Evolutionary conservation across 2,797 vertebrate species (phyloP), one percentile per base, ranked within the genome.

Genomic region (Mastacembelus armatus): DNA sequence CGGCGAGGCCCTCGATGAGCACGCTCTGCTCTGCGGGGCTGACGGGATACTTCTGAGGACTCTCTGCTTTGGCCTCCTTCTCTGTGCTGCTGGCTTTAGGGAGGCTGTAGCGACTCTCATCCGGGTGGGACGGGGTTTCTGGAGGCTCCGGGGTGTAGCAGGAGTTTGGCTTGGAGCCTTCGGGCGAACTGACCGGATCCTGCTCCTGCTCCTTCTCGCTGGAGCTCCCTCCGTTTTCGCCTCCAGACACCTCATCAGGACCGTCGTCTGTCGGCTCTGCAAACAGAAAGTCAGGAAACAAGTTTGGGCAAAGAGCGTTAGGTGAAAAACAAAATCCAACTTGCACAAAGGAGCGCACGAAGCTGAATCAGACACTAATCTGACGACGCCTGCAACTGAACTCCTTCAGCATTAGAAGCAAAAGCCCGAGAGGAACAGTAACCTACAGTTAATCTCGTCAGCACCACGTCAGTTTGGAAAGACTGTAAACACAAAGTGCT

Each of bases 191-290:
- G 85, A 89, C 91, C 62, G 94, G 92, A 51, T 98, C 96, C 42
- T 93, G 92, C 51, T 98, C 96, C 42, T 93, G 87, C 44, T 98
- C 97, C 88, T 96, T 96, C 81, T 98, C 96, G 19, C 96, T 97
- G 90, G 93, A 95, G 81, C 90, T 93, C 44, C 95, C 95, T 0
- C 93, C 85, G 49, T 90, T 96, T 40, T 98, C 97, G 6, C 86
- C 84, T 9, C 93, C 92, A 0, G 92, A 93, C 60, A 80, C 71
- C 16, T 97, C 96, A 22, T 93, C 95, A 14, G 95, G 77, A 2
- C 83, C 86, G 14, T 98, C 98, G 40, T 98, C 96, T 2, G 83
- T 66, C 47, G 93, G 1, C 3, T 97, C 98, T 98, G 83, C 58
- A 40, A 11, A 10, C 16, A 33, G 3, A 24, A 1, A 58, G 51